Percentiles rank a stretch among this genome's conserved stretches.
These are phyloP conservation scores for Diaprepes abbreviatus DNA, from an alignment of 2,888 invertebrate species.

Conservation along the genomic window DNA sequence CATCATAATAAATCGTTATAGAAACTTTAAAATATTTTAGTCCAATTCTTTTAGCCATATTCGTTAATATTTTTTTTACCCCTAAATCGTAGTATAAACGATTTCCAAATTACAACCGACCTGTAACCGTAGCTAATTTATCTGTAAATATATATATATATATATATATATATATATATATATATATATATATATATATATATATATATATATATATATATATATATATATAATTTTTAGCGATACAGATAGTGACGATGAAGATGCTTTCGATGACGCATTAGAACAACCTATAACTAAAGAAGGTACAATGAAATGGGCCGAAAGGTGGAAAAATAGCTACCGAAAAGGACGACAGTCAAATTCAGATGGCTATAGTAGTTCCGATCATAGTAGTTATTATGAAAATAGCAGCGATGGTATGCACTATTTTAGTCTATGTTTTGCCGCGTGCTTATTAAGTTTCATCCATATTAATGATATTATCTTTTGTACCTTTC, in stretches of 20 bases:
- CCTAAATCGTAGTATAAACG: too few species aligned
- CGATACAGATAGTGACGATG: slow-evolving; percentile 75
- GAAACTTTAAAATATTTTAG: too few species aligned
- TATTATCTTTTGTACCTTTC: slow-evolving; percentile 56
- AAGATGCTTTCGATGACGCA: slow-evolving; percentile 78
- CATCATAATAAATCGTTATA: too few species aligned
- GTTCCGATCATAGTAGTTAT: slow-evolving; percentile 68
- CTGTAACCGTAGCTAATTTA: background rate
- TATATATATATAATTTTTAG: too few species aligned
- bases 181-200: too few species aligned
- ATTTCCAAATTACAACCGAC: too few species aligned
- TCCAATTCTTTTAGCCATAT: too few species aligned
- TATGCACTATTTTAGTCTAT: slow-evolving; percentile 53
- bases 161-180: too few species aligned
- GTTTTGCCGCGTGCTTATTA: background rate
- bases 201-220: too few species aligned
- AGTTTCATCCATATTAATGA: background rate
- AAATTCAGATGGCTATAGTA: slow-evolving; percentile 64
- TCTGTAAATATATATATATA: too few species aligned
- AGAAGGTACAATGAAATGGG: slow-evolving; percentile 78
- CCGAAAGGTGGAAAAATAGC: slow-evolving; percentile 77
- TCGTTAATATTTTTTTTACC: too few species aligned
- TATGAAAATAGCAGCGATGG: slow-evolving; percentile 70
- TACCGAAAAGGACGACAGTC: slow-evolving; percentile 65
- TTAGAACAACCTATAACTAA: slow-evolving; percentile 76